Evolutionary conservation across 2,888 invertebrate species (phyloP).

Genomic region (Torymus tubicola): DNA sequence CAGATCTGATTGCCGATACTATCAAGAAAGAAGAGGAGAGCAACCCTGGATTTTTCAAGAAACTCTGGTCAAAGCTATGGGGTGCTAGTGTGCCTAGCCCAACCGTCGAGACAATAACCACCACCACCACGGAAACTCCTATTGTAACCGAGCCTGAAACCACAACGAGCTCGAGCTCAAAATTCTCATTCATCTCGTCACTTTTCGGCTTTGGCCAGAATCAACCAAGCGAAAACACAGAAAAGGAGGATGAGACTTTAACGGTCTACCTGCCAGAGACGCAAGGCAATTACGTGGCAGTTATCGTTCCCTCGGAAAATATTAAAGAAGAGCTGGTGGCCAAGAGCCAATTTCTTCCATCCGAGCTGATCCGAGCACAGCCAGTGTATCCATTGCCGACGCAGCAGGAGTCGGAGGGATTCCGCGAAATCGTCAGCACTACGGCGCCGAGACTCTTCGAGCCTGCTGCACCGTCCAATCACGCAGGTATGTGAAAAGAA

Average conservation of each 20-base stretch:
- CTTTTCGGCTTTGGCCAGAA: conserved; percentile 5
- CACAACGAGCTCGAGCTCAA: neutral
- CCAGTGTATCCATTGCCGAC: neutral
- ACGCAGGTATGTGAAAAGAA: conserved; percentile 19
- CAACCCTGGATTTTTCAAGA: conserved; percentile 32
- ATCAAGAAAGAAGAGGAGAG: conserved; percentile 29
- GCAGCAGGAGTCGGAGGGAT: neutral
- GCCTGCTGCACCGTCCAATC: conserved; percentile 17
- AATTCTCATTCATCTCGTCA: neutral
- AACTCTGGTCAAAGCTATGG: conserved; percentile 35
- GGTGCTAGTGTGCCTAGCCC: neutral
- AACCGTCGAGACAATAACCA: neutral
- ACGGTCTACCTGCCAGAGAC: conserved; percentile 55
- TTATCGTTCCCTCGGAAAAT: conserved; percentile 35
- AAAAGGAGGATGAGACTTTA: neutral
- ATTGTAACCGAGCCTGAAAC: neutral
- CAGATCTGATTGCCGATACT: conserved; percentile 7
- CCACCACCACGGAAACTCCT: too few species aligned
- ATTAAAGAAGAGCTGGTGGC: too few species aligned
- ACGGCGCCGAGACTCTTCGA: neutral
- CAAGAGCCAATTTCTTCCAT: too few species aligned
- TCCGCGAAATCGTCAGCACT: neutral
- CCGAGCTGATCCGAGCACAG: too few species aligned
- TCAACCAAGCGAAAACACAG: neutral
- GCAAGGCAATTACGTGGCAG: conserved; percentile 55